Conservation (phyloP, 2,797 vertebrate species). For the Thunnus albacares region DNA sequence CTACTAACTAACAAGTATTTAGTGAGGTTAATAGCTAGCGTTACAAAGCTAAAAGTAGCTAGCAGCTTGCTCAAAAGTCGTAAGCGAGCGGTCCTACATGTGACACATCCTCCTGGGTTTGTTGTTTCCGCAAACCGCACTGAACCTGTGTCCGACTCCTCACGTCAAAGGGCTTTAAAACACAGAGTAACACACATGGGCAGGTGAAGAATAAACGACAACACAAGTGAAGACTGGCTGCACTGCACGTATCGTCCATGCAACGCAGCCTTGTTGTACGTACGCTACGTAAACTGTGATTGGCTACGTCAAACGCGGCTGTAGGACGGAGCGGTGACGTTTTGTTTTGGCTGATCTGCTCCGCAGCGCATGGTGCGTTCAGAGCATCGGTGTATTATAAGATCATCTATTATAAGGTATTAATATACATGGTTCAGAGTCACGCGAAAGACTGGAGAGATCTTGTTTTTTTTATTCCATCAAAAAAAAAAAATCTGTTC, state of each 20-base stretch:
- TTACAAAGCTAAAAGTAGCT: conserved; percentile 59
- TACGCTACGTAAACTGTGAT: conserved; percentile 37
- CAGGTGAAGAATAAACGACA: conserved; percentile 18
- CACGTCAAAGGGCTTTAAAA: neutral
- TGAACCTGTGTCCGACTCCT: neutral
- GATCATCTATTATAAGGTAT: no score
- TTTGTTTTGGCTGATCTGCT: neutral
- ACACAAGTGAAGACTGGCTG: neutral
- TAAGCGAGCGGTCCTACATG: no score
- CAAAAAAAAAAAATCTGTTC: no score
- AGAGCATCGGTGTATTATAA: no score
- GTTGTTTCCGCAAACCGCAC: neutral
- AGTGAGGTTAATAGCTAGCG: neutral
- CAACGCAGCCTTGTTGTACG: conserved; percentile 10
- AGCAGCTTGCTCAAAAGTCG: conserved; percentile 31
- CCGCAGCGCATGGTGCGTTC: neutral
- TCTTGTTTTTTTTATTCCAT: no score
- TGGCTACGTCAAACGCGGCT: conserved; percentile 42
- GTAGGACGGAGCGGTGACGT: neutral
- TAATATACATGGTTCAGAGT: no score
- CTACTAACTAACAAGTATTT: neutral
- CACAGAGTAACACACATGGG: neutral
- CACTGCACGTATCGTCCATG: neutral
- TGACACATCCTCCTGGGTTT: neutral
- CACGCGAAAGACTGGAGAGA: no score